A percentile compares a stretch with the other conserved stretches of the same genome.
Conservation (phyloP, 2,113 vertebrate genomes). For the Psephotus haematonotus region DNA sequence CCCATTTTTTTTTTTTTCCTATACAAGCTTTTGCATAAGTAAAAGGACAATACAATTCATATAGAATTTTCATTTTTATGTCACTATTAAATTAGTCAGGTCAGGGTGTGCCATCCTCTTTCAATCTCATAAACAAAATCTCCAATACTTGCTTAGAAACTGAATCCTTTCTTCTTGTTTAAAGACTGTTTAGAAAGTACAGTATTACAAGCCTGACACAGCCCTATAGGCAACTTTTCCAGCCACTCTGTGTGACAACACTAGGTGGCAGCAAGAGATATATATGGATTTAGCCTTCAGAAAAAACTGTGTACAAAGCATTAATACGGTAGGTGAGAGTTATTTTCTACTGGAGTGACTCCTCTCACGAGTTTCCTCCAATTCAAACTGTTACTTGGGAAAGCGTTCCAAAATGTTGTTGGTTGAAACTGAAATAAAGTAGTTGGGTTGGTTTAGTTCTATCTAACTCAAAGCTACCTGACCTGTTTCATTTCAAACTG, state of each 20-base stretch:
- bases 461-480: not conserved
- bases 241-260: not conserved
- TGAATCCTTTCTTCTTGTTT: not conserved
- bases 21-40: not conserved
- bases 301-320: not conserved
- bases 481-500: not conserved
- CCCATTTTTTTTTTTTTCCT: not conserved
- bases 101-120: not conserved
- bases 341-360: not conserved
- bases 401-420: not conserved
- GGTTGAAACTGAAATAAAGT: not conserved
- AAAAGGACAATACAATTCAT: not conserved
- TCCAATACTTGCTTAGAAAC: not conserved
- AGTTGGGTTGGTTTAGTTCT: not conserved
- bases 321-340: no score
- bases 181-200: not conserved
- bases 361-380: not conserved
- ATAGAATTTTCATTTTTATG: not conserved
- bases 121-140: not conserved
- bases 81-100: not conserved
- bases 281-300: not conserved
- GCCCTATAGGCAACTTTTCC: not conserved
- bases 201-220: not conserved
- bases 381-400: not conserved
- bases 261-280: not conserved